Base-by-base conservation (phyloP, 2,888 invertebrate species). In the Alcis repandata region DNA sequence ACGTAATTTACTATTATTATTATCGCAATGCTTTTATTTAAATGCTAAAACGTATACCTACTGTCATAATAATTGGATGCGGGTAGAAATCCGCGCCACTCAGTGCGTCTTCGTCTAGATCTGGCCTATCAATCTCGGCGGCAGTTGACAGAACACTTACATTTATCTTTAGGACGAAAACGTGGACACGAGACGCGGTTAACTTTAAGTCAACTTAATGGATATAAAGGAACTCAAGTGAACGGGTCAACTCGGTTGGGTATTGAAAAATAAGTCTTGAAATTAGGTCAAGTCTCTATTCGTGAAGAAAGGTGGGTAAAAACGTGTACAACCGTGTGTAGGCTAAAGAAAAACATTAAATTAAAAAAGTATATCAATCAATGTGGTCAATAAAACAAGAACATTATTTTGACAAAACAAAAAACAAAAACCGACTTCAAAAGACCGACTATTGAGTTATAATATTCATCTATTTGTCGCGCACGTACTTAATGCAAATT, bases 121-220 rank as follows among this genome's bases (percentile, higher is more conserved):
- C 83, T 86, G 73, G 67, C 79, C 80, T 77, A 87, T 89, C 87
- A 83, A 85, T 88, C 89, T 88, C 76, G 72, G 71, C 83, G 89
- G 80, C 88, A 88, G 80, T 81, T 88, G 88, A 89, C 85, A 83
- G 86, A 88, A 88, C 79, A 82, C 85, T 86, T 85, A 85, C 87
- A 89, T 89, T 88, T 87, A 86, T 89, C 88, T 89, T 81, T 79
- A 76, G 76, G 79, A 71, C 72, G 27, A 43, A 56, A 74, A 74
- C 76, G 71, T 73, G 73, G 76, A 77, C 78, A 70, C 33, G 68
- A 72, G 74, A 72, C 70, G 73, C 73, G 76, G 77, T 78, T 79
- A 76, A 79, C 77, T 83, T 76, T 79, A 70, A 79, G 69, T 80
- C 76, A 78, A 79, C 81, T 83, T 76, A 78, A 82, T 82, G 72